A percentile compares a stretch with the other conserved stretches of the same genome.
Evolutionary conservation across 2,888 invertebrate genomes (phyloP).

Genomic region (Heliconius cydno): DNA sequence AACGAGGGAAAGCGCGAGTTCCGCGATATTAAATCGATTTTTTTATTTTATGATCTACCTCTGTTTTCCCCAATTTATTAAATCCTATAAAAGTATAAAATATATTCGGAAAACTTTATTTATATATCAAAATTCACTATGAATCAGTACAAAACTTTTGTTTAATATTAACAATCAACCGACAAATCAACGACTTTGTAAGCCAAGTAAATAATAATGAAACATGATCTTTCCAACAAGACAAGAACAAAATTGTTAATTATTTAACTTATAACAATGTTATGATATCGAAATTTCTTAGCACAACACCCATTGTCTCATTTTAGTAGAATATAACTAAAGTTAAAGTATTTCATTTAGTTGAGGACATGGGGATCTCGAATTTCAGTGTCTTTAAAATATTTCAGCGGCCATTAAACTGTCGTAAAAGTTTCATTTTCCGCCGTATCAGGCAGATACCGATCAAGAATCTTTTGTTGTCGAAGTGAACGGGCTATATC

Average conservation of each 20-base stretch:
- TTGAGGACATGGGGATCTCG: constrained; percentile 1
- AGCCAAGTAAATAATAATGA: constrained; percentile 13
- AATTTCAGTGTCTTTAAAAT: constrained; percentile 33
- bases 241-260: constrained; percentile 9
- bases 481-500: neutral
- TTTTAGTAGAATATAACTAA: neutral
- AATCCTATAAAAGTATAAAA: too few relatives aligned
- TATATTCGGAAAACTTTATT: neutral
- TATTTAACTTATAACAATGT: neutral
- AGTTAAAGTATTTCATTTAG: constrained; percentile 18
- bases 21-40: too few relatives aligned
- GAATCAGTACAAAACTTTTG: neutral
- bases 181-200: neutral
- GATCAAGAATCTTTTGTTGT: constrained; percentile 28
- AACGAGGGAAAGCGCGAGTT: too few relatives aligned
- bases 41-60: too few relatives aligned
- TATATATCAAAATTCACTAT: neutral
- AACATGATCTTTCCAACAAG: neutral
- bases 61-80: neutral
- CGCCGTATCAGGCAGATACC: constrained; percentile 19
- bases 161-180: neutral
- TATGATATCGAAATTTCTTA: neutral
- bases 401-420: constrained; percentile 38
- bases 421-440: constrained; percentile 39
- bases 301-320: constrained; percentile 5